Evolutionary conservation across 2,888 invertebrate genomes (phyloP).

Genomic region (Coremacera marginata): DNA sequence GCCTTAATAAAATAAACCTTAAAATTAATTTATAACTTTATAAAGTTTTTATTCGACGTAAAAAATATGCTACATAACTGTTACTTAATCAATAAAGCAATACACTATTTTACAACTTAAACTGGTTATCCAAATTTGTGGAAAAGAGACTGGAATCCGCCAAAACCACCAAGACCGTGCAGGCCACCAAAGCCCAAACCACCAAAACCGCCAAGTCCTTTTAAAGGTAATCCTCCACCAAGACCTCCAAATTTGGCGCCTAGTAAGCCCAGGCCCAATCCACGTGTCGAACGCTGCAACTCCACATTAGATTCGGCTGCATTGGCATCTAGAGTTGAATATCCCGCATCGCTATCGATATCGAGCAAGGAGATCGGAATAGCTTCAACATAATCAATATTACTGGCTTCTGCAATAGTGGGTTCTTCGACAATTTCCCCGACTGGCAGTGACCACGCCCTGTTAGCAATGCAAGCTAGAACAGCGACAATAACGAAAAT

Average conservation of each 20-base stretch:
- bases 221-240: slow-evolving; percentile 50
- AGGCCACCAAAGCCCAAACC: slow-evolving; percentile 53
- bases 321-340: slow-evolving; percentile 25
- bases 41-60: slow-evolving; percentile 47
- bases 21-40: neutral
- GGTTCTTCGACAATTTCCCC: neutral
- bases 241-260: slow-evolving; percentile 51
- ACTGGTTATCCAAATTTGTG: slow-evolving; percentile 48
- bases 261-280: slow-evolving; percentile 50
- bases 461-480: slow-evolving; percentile 26
- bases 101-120: slow-evolving; percentile 18
- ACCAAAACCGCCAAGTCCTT: slow-evolving; percentile 49
- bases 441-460: slow-evolving; percentile 26
- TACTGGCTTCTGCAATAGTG: neutral
- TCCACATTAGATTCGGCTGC: slow-evolving; percentile 8
- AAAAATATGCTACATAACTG: slow-evolving; percentile 20
- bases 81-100: slow-evolving; percentile 26
- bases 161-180: slow-evolving; percentile 50
- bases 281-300: slow-evolving; percentile 52
- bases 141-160: slow-evolving; percentile 58
- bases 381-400: neutral
- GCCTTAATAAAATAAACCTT: no score
- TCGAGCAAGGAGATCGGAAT: slow-evolving; percentile 55
- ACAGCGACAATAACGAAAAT: slow-evolving; percentile 44
- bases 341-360: slow-evolving; percentile 46